Conservation (phyloP, 2,888 invertebrate genomes). For the Stenodema calcarata region DNA sequence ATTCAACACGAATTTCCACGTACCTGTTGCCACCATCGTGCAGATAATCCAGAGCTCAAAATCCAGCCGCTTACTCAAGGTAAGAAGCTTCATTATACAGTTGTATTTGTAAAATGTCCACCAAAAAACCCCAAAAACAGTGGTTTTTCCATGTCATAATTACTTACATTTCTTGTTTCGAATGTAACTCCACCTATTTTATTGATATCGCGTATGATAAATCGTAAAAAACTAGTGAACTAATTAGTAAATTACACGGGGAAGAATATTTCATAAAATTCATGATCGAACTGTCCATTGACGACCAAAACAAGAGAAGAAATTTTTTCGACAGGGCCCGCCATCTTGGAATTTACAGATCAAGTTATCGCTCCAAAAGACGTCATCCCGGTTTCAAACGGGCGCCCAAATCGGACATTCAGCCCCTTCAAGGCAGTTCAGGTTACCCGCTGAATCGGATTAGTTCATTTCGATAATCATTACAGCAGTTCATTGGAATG, state of each 20-base stretch:
- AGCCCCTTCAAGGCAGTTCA: not conserved
- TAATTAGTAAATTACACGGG: not conserved
- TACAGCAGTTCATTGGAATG: not conserved
- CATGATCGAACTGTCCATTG: not conserved
- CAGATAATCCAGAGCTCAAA: not conserved
- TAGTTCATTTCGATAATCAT: not conserved
- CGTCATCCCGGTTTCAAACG: not conserved
- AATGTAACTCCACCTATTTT: not conserved
- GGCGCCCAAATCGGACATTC: not conserved
- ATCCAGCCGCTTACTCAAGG: not conserved
- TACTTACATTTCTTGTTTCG: constrained; percentile 1
- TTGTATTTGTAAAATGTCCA: not conserved
- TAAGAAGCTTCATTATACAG: not conserved
- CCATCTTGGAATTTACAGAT: constrained; percentile 13
- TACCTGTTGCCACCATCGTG: not conserved
- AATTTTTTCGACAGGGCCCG: not conserved
- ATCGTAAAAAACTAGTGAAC: not conserved
- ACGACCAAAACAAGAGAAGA: not conserved
- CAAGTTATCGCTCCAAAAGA: not conserved
- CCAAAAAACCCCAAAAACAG: not conserved
- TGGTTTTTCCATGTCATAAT: not conserved
- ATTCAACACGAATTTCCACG: not conserved
- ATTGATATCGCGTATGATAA: not conserved
- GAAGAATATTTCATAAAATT: not conserved
- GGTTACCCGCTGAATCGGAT: not conserved